A percentile compares a stretch with the other conserved stretches of the same genome.
Evolutionary conservation across 2,113 vertebrate genomes (phyloP).

Genomic region (Ictalurus furcatus): DNA sequence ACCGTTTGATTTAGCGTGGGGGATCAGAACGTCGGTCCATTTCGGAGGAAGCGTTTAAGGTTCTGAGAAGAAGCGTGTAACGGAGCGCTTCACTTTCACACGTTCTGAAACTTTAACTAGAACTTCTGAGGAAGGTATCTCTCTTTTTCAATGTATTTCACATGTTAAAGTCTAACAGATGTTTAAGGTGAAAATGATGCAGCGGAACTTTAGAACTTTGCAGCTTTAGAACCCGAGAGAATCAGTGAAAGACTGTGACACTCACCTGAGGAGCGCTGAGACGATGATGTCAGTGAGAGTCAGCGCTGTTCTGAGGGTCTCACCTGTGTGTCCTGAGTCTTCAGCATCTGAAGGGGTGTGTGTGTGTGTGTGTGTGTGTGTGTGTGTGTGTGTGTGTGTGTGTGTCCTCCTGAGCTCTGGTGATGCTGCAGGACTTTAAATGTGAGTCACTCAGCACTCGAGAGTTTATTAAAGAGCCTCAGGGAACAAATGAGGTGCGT

Average conservation of each 20-base stretch:
- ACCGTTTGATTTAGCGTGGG: too few relatives aligned
- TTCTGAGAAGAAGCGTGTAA: background rate
- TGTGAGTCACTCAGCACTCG: background rate
- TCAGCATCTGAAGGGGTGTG: background rate
- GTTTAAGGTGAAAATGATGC: background rate
- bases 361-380: background rate
- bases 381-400: background rate
- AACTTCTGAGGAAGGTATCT: background rate
- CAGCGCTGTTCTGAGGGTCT: background rate
- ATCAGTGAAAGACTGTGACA: background rate
- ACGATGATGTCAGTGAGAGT: background rate
- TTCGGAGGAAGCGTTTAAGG: background rate
- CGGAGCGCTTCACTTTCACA: background rate
- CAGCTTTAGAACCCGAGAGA: background rate
- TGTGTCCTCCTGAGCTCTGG: background rate
- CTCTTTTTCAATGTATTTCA: background rate
- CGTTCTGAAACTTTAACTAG: background rate
- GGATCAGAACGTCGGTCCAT: too few relatives aligned
- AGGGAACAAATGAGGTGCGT: conserved; percentile 4
- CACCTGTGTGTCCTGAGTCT: conserved; percentile 17
- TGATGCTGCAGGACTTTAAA: conserved; percentile 22
- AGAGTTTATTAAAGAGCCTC: conserved; percentile 13
- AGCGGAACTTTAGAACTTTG: background rate
- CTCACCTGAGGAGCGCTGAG: background rate
- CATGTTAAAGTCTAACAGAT: background rate